Base-by-base conservation (phyloP, 2,113 vertebrate genomes). In the Sinocyclocheilus rhinocerous region DNA sequence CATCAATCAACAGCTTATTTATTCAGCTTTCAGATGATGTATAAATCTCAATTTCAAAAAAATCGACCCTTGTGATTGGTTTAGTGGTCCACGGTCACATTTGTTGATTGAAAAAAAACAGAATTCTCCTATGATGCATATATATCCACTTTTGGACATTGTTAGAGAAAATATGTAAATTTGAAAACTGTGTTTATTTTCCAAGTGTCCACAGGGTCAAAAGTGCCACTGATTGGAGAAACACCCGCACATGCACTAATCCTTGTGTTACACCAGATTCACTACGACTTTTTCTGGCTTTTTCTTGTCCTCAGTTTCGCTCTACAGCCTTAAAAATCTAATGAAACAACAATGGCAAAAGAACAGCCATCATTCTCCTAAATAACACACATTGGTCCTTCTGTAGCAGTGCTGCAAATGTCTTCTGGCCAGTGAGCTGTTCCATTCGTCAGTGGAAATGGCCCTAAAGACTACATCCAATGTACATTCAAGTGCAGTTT, bases 391-490 rank as follows among this genome's bases (percentile, higher is more conserved):
- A 72, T 55, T 9, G 61, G 42, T 85, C 65, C 65, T 48, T 86
- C 67, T 61, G 4, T 67, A 8, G 67, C 87, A 81, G 86, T 84
- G 42, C 69, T 39, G 89, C 89, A 89, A 91, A 88, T 90, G 92
- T 91, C 85, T 55, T 45, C 52, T 73, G 75, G 84, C 83, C 86
- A 84, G 76, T 83, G 75, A 90, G 91, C 90, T 90, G 88, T 89
- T 84, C 73, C 88, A 90, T 92, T 88, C 88, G 83, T 94, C 88
- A 89, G 77, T 87, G 88, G 59, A 55, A 87, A 91, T 85, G 87
- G 87, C 86, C 88, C 80, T 91, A 85, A 90, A 90, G 79, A 77
- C 86, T 81, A 45, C 90, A 85, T 90, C 92, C 89, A 84, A 87
- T 83, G 84, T 81, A 90, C 89, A 91, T 91, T 73, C 85, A 83